Evolutionary conservation across 2,113 vertebrate genomes (phyloP), one percentile per base, ranked within the genome.

Genomic region (Dendrocopos noguchii): DNA sequence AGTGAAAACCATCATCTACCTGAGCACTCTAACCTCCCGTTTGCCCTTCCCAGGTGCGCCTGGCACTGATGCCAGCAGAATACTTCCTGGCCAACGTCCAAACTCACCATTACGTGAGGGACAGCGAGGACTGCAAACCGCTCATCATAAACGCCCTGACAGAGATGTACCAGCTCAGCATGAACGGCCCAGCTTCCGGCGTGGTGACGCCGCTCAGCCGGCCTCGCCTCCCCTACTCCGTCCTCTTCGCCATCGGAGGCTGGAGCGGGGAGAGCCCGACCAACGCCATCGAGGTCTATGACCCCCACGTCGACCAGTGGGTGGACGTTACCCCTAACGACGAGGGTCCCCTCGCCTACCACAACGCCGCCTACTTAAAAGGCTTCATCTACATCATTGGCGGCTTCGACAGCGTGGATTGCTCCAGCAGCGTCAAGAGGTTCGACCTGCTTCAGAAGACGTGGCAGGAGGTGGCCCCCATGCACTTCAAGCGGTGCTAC

Each of bases 181-280:
- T 22, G 65, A 7, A n/a, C 4, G 29, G 64, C 65, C 19, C 65
- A 21, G 65, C 29, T 5, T 7, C 42, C 5, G 12, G 6, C 12
- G 21, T 15, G 28, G 15, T 73, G 82, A 98, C 97, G 86, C 95
- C 94, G 0, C 95, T 98, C 57, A 97, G 96, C 4, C 96, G 97
- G 67, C 98, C 98, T 7, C 98, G 98, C n/a, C 94, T 98, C 80
- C 98, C 98, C 52, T 97, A 96, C 1, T 85, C 97, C 92, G 86
- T 98, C 86, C 80, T 98, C 19, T 97, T 98, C 10, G 98, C 98
- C 4, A 97, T 98, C 3, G 98, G 98, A 4, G 98, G 98, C 93
- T 98, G 98, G 98, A 98, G 98, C 2, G 96, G 95, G 6, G 97
- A 96, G 10, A 96, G 96, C 67, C 98, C 98, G 0, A 98, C 97